phyloP scores from a whole-genome alignment of 2,888 invertebrate genomes.

The Polyploca ridens region DNA sequence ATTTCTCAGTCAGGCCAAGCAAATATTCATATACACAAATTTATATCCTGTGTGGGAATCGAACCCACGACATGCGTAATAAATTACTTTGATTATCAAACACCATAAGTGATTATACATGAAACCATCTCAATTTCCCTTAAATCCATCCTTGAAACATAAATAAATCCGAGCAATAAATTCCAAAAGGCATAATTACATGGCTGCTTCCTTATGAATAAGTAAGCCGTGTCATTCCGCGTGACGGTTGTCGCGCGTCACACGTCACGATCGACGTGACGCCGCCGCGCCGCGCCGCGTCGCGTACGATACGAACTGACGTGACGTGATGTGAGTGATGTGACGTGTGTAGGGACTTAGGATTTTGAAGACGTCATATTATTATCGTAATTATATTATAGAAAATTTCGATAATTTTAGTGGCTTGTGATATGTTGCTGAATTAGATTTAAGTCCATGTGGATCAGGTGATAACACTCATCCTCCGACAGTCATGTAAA shows the following conservation, averaged over 20 bases:
- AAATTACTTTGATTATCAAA: too few species aligned
- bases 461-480: too few species aligned
- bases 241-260: conserved; percentile 41
- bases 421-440: too few species aligned
- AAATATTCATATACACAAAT: too few species aligned
- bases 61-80: too few species aligned
- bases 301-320: conserved; percentile 34
- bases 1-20: too few species aligned
- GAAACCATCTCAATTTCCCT: background rate
- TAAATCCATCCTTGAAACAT: conserved; percentile 12
- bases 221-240: conserved; percentile 44
- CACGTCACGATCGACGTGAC: conserved; percentile 37
- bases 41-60: too few species aligned
- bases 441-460: too few species aligned
- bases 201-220: conserved; percentile 49
- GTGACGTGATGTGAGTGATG: conserved; percentile 42
- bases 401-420: too few species aligned
- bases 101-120: too few species aligned
- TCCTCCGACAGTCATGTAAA: too few species aligned
- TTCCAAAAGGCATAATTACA: conserved; percentile 48
- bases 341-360: conserved; percentile 37
- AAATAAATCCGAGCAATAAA: conserved; percentile 40
- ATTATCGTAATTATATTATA: conserved; percentile 20
- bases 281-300: conserved; percentile 32
- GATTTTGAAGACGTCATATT: conserved; percentile 37